Conservation (phyloP, 2,113 vertebrate genomes). For the Siphamia tubifer region DNA sequence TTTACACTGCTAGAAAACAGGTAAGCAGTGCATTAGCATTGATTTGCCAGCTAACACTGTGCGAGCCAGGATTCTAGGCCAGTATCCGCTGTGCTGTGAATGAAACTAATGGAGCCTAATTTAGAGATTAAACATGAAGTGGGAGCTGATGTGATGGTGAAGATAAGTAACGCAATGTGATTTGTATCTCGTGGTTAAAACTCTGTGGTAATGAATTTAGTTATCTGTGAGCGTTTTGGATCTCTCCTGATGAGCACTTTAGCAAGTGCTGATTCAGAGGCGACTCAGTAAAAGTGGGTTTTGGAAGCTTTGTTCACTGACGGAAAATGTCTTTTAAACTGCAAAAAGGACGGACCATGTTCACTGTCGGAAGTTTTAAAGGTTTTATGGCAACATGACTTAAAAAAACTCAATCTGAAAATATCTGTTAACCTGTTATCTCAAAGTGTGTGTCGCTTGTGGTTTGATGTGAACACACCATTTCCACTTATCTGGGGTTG, state of each 20-base stretch:
- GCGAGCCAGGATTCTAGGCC: conserved; percentile 40
- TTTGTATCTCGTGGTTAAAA: conserved; percentile 44
- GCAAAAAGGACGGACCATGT: not conserved
- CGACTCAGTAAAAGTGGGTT: not conserved
- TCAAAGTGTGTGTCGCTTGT: no score
- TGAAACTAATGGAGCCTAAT: conserved; percentile 57
- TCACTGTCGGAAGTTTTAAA: not conserved
- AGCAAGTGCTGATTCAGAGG: conserved; percentile 4
- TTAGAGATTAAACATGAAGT: conserved; percentile 50
- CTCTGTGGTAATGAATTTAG: conserved; percentile 30
- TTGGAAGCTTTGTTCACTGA: not conserved
- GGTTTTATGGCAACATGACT: not conserved
- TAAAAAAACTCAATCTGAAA: no score
- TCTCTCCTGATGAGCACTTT: conserved; percentile 7
- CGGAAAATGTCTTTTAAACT: not conserved
- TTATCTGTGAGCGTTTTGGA: conserved; percentile 9
- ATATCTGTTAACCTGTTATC: no score
- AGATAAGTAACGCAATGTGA: conserved; percentile 41
- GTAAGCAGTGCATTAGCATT: conserved; percentile 51
- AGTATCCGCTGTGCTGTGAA: conserved; percentile 19
- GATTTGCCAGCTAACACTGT: conserved; percentile 36
- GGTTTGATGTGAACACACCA: no score
- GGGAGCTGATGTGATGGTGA: conserved; percentile 41
- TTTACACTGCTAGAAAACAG: conserved; percentile 43
- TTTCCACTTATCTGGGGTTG: no score